phyloP scores from a whole-genome alignment of 2,113 vertebrate species.

The Craseonycteris thonglongyai region DNA sequence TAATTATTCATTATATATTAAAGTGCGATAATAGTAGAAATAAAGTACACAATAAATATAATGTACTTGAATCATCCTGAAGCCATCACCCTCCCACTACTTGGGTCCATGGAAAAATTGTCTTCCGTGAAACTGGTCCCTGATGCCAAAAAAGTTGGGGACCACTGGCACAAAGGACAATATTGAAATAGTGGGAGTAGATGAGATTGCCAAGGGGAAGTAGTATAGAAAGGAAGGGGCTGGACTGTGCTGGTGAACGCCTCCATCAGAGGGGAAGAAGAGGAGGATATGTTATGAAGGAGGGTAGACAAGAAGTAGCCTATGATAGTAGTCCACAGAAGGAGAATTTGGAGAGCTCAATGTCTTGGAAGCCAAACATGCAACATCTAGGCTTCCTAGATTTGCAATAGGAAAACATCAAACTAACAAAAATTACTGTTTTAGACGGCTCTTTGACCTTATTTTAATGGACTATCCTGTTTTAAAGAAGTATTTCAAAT shows the following conservation, averaged over 20 bases:
- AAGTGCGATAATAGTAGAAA: too few relatives aligned
- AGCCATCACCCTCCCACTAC: too few relatives aligned
- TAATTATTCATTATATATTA: too few relatives aligned
- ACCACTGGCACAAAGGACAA: background rate
- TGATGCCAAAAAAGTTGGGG: background rate
- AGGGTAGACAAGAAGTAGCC: background rate
- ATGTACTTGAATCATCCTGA: too few relatives aligned
- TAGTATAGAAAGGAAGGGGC: background rate
- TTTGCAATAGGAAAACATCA: background rate
- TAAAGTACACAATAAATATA: too few relatives aligned
- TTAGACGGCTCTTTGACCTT: conserved; percentile 11
- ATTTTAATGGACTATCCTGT: background rate
- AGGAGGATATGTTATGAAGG: background rate
- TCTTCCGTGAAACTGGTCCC: too few relatives aligned
- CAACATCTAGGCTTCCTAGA: background rate
- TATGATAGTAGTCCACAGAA: background rate
- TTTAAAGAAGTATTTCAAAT: background rate
- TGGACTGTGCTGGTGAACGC: background rate
- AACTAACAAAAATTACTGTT: conserved; percentile 1
- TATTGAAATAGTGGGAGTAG: background rate
- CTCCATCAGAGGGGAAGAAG: background rate
- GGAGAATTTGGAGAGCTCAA: background rate
- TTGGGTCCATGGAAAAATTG: too few relatives aligned
- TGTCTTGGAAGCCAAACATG: background rate
- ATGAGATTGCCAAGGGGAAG: background rate